These are phyloP conservation scores for Dioctria rufipes DNA, from an alignment of 2,888 invertebrate genomes.

Conservation along the genomic window DNA sequence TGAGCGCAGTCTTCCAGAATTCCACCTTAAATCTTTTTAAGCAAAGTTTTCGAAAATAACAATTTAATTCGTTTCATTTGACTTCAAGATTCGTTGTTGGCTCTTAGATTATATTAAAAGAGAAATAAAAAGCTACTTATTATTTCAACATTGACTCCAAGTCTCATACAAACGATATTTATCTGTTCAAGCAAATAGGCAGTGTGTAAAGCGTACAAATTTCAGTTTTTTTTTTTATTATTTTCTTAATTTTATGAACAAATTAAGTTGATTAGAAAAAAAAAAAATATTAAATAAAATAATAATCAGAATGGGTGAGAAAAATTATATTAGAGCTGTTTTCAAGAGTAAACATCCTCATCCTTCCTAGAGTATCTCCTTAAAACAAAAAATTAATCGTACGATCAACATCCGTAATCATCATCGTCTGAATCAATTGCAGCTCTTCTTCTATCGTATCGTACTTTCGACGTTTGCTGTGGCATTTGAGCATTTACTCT, in stretches of 20 bases:
- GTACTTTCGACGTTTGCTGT: conserved; percentile 84
- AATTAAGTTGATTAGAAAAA: conserved; percentile 13
- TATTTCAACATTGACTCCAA: no score
- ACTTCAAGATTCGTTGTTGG: no score
- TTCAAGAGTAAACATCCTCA: neutral
- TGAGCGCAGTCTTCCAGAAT: no score
- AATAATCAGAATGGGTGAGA: conserved; percentile 30
- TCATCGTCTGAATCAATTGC: conserved; percentile 88
- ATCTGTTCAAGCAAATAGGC: conserved; percentile 15
- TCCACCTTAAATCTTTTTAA: no score
- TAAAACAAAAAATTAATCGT: neutral
- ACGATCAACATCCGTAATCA: conserved; percentile 70
- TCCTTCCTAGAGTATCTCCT: neutral
- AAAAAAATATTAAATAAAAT: conserved; percentile 31
- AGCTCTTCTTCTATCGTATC: conserved; percentile 91
- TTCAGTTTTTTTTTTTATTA: conserved; percentile 10
- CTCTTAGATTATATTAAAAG: no score
- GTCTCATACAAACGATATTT: no score
- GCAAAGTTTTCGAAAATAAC: no score
- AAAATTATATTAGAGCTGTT: neutral
- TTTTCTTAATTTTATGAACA: conserved; percentile 28
- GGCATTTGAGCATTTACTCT: conserved; percentile 89
- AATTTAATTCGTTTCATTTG: no score
- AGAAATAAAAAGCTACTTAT: no score
- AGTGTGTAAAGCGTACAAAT: conserved; percentile 45